These are phyloP conservation scores for Notiomystis cincta DNA, from an alignment of 2,113 vertebrate species.

Conservation along the genomic window DNA sequence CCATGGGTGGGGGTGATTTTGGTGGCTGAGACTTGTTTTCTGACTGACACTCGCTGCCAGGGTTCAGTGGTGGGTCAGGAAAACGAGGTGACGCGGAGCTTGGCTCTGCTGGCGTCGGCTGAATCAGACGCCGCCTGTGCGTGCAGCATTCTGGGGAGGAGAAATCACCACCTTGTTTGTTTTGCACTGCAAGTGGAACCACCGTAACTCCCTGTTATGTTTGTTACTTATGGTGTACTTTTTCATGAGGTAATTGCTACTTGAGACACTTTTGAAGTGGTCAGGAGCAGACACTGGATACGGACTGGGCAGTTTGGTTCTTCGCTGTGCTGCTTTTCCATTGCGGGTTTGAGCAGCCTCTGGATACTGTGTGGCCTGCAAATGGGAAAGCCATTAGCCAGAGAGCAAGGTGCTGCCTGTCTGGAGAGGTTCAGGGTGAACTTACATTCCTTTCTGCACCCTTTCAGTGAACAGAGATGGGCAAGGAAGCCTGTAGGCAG, in stretches of 20 bases:
- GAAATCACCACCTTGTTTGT: neutral
- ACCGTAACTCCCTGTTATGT: rapidly evolving
- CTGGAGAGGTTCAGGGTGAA: neutral
- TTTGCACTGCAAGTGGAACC: neutral
- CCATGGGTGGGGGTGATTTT: neutral
- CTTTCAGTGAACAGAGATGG: neutral
- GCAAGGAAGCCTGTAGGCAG: neutral
- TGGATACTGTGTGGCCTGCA: neutral
- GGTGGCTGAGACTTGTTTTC: neutral
- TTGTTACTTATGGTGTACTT: neutral
- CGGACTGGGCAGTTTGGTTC: neutral
- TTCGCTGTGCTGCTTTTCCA: neutral
- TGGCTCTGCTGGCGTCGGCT: neutral
- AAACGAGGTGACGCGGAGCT: neutral
- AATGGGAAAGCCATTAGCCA: neutral
- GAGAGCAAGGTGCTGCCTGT: neutral
- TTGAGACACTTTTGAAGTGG: neutral
- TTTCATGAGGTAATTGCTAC: neutral
- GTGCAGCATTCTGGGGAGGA: neutral
- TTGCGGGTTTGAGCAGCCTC: neutral
- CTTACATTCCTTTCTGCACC: neutral
- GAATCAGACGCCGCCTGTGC: rapidly evolving
- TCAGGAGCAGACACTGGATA: neutral
- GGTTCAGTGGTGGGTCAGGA: neutral
- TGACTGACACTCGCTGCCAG: neutral